Conservation (phyloP, 2,797 vertebrate genomes). For the Microchirus variegatus region DNA sequence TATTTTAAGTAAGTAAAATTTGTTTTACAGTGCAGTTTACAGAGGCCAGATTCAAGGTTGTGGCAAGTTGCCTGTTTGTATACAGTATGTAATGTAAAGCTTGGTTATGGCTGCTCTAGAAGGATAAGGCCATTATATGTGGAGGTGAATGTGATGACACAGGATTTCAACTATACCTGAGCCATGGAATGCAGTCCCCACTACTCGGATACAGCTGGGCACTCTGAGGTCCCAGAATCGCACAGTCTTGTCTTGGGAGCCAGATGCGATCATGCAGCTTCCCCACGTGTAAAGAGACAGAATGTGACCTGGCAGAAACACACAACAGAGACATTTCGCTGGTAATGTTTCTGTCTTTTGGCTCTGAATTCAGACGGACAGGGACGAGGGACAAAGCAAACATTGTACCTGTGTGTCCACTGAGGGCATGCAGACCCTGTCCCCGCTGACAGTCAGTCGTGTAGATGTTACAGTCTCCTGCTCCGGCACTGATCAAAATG, state of each 20-base stretch:
- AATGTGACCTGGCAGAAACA: conserved; percentile 88
- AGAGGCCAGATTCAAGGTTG: too few species aligned
- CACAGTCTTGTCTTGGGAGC: conserved; percentile 98
- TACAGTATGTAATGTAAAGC: too few species aligned
- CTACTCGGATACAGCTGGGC: conserved; percentile 96
- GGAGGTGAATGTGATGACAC: neutral
- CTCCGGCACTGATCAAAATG: conserved; percentile 97
- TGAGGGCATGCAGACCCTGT: conserved; percentile 96
- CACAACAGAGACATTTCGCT: neutral
- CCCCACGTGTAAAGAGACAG: conserved; percentile 98
- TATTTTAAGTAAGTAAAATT: too few species aligned
- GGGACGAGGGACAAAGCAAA: too few species aligned
- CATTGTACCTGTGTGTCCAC: conserved; percentile 91
- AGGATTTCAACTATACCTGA: conserved; percentile 79
- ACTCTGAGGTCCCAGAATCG: conserved; percentile 98
- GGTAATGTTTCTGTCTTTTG: neutral
- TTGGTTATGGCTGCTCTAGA: too few species aligned
- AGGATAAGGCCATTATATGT: neutral
- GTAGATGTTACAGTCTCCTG: conserved; percentile 98
- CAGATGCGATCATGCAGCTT: conserved; percentile 98
- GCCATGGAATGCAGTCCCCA: conserved; percentile 94
- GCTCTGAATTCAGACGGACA: neutral
- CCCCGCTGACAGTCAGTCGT: conserved; percentile 98
- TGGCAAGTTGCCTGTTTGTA: too few species aligned
- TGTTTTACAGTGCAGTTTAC: too few species aligned